A percentile compares a stretch with the other conserved stretches of the same genome.
Evolutionary conservation across 2,888 invertebrate genomes (phyloP).

Genomic region (Drosophila limbata): DNA sequence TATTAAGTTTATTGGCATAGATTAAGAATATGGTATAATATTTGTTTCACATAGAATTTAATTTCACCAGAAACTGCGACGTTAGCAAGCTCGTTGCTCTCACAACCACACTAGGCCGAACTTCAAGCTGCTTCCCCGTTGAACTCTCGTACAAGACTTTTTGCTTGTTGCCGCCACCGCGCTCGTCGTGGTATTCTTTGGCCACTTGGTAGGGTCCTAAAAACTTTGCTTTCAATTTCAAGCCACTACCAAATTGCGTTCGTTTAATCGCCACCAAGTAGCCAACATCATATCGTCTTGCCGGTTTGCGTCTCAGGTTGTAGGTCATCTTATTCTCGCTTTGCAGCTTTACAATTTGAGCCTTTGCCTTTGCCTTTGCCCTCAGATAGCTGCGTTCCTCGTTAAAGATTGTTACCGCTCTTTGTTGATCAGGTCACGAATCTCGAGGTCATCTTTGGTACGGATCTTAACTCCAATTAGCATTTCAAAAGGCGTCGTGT

Average conservation of each 20-base stretch:
- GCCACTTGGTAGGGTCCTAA: slow-evolving; percentile 16
- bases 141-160: too few species aligned
- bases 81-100: too few species aligned
- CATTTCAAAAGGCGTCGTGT: slow-evolving; percentile 9
- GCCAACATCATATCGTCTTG: too few species aligned
- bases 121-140: too few species aligned
- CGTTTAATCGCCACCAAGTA: too few species aligned
- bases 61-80: too few species aligned
- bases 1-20: too few species aligned
- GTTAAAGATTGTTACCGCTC: background rate
- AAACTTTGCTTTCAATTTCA: slow-evolving; percentile 29
- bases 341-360: slow-evolving; percentile 17
- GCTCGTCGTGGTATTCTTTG: slow-evolving; percentile 10
- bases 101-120: too few species aligned
- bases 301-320: slow-evolving; percentile 12
- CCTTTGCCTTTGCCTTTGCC: slow-evolving; percentile 8
- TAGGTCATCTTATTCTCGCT: slow-evolving; percentile 18
- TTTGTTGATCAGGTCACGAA: too few species aligned
- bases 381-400: slow-evolving; percentile 11
- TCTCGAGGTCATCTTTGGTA: background rate
- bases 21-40: too few species aligned
- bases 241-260: background rate
- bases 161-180: background rate
- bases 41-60: too few species aligned
- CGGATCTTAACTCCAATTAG: background rate